These are phyloP conservation scores for Thysanoteuthis rhombus DNA, from an alignment of 2,888 invertebrate species.

Conservation along the genomic window DNA sequence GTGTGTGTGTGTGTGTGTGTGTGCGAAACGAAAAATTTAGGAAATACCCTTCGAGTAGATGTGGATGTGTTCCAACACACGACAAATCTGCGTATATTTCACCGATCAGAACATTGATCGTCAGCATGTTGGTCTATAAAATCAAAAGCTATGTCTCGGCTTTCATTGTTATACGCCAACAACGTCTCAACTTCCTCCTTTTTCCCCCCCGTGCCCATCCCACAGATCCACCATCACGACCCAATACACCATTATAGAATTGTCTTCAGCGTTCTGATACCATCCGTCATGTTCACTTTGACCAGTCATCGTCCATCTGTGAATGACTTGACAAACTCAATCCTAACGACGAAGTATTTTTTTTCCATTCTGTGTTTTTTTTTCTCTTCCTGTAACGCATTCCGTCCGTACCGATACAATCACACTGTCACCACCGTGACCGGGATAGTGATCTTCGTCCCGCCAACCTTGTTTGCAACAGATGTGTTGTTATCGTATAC, in stretches of 20 bases:
- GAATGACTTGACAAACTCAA: background rate
- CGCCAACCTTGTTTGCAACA: background rate
- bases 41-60: no score
- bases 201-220: background rate
- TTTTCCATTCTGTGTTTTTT: background rate
- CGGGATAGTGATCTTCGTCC: conserved; percentile 12
- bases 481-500: background rate
- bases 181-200: background rate
- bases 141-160: background rate
- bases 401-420: background rate
- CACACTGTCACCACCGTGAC: background rate
- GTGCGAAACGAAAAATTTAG: no score
- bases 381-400: background rate
- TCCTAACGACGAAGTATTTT: background rate
- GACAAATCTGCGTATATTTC: no score
- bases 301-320: conserved; percentile 12
- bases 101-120: no score
- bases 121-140: no score
- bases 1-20: no score
- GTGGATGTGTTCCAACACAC: no score
- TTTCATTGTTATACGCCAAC: background rate
- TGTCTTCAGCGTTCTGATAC: background rate
- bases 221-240: background rate
- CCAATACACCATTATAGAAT: background rate
- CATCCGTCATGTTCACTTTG: background rate